Evolutionary conservation across 2,797 vertebrate genomes (phyloP).

Genomic region (Enteromius unitaeniatus): DNA sequence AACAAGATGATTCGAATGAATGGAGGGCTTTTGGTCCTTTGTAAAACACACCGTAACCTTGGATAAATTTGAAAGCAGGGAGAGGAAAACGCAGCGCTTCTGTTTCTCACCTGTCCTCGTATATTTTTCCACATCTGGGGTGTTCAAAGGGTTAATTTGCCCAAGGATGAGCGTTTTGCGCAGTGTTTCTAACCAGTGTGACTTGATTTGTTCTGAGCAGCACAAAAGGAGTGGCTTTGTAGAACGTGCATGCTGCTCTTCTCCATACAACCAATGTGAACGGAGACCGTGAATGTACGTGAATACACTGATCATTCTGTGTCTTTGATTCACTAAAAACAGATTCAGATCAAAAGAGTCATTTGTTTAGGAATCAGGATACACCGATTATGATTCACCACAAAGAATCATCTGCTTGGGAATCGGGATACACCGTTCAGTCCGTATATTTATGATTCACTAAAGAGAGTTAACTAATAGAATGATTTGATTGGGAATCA

Average conservation of each 20-base stretch:
- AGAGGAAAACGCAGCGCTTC: not conserved
- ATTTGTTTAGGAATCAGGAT: not conserved
- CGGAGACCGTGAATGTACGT: too few species aligned
- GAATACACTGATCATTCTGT: not conserved
- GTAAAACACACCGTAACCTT: not conserved
- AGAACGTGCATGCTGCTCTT: not conserved
- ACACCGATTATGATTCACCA: too few species aligned
- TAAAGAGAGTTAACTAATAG: too few species aligned
- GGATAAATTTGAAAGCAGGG: not conserved
- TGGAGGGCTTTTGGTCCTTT: not conserved
- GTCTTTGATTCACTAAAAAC: not conserved
- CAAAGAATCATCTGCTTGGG: too few species aligned
- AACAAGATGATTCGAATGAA: conserved; percentile 5
- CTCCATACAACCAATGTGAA: not conserved
- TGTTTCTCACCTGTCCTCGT: not conserved
- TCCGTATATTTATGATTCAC: too few species aligned
- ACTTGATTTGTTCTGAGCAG: not conserved
- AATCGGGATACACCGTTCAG: too few species aligned
- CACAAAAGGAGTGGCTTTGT: not conserved
- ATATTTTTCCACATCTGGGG: not conserved
- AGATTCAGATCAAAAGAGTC: not conserved
- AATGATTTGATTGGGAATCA: not conserved
- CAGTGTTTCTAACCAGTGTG: not conserved
- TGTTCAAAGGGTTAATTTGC: not conserved
- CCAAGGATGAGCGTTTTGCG: not conserved